Percentiles rank a stretch among this genome's conserved stretches.
Conservation (phyloP, 2,888 invertebrate genomes). For the Drosophila cognata region DNA sequence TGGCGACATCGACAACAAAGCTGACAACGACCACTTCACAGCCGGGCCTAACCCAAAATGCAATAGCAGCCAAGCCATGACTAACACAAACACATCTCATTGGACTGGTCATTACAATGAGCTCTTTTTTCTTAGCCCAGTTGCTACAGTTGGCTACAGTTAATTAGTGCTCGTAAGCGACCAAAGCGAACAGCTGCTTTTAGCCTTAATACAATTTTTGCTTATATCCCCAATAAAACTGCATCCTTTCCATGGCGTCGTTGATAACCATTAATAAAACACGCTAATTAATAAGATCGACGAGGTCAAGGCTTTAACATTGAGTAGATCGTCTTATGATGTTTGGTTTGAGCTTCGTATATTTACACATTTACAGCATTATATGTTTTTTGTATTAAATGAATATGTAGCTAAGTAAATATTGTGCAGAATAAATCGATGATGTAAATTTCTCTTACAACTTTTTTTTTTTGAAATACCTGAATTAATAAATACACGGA, state of each 20-base stretch:
- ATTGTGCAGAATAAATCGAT: slow-evolving; percentile 9
- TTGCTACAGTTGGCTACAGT: slow-evolving; percentile 34
- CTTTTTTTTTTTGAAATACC: neutral
- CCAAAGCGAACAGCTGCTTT: neutral
- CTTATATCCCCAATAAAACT: neutral
- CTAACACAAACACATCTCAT: slow-evolving; percentile 48
- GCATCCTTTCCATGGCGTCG: neutral
- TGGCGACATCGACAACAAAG: slow-evolving; percentile 56
- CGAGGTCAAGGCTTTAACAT: slow-evolving; percentile 5
- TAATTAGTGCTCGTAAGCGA: slow-evolving; percentile 17
- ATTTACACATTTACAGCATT: neutral
- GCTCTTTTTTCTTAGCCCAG: slow-evolving; percentile 22
- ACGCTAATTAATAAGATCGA: slow-evolving; percentile 6
- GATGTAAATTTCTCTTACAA: neutral
- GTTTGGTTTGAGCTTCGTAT: neutral
- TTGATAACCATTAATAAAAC: slow-evolving; percentile 7
- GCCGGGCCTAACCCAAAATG: slow-evolving; percentile 53
- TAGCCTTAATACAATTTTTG: neutral
- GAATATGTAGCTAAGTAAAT: slow-evolving; percentile 3
- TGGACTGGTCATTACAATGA: slow-evolving; percentile 49
- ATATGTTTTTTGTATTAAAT: neutral
- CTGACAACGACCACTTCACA: slow-evolving; percentile 41
- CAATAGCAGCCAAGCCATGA: slow-evolving; percentile 38
- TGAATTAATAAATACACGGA: slow-evolving; percentile 2
- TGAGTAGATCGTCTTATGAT: neutral